Evolutionary conservation across 2,113 vertebrate genomes (phyloP).

Genomic region (Cololabis saira): DNA sequence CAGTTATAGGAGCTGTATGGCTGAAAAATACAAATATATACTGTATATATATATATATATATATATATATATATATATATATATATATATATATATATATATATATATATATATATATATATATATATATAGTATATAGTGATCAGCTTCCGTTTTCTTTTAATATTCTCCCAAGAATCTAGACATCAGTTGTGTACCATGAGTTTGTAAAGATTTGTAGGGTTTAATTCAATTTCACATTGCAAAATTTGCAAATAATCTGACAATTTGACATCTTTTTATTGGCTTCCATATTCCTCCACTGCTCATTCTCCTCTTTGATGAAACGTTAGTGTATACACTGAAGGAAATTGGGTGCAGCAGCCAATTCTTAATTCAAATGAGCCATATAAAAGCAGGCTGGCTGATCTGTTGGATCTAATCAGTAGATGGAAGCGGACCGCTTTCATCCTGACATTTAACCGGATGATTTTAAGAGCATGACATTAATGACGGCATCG

Average conservation of each 20-base stretch:
- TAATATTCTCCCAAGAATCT: no score
- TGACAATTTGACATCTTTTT: slow-evolving; percentile 5
- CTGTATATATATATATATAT: no score
- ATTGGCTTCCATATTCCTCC: slow-evolving; percentile 11
- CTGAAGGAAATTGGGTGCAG: slow-evolving; percentile 11
- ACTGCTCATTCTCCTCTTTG: not conserved
- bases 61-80: no score
- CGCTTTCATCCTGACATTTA: slow-evolving; percentile 60
- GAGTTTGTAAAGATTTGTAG: no score
- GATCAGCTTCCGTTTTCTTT: no score
- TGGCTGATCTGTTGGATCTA: slow-evolving; percentile 34
- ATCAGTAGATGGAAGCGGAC: slow-evolving; percentile 38
- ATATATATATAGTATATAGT: no score
- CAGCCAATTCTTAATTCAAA: slow-evolving; percentile 21
- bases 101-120: no score
- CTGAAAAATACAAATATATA: no score
- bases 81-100: no score
- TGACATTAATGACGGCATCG: slow-evolving; percentile 24
- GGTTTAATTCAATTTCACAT: no score
- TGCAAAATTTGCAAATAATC: no score
- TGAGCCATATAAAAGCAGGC: slow-evolving; percentile 19
- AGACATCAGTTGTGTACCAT: no score
- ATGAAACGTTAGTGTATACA: not conserved
- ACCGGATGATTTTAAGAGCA: slow-evolving; percentile 34
- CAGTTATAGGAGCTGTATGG: not conserved